Evolutionary conservation across 2,113 vertebrate genomes (phyloP), one percentile per base, ranked within the genome.

Genomic region (Xyrauchen texanus): DNA sequence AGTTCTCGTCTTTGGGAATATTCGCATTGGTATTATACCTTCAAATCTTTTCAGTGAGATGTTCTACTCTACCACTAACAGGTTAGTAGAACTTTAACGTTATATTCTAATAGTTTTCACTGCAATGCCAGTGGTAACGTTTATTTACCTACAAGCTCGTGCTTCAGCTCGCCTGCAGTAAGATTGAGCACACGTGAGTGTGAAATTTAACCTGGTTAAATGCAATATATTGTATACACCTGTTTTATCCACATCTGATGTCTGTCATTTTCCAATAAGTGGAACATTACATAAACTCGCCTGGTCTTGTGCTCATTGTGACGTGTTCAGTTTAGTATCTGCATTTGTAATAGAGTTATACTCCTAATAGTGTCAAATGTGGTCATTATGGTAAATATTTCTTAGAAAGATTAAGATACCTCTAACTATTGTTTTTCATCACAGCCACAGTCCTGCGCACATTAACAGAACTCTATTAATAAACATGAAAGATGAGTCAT

Each of bases 11-110:
- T 0, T 4, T 83, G 34, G 82, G 7, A 58, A 49, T 78, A 45
- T 46, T 89, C 73, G 87, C 34, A 9, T 6, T 86, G 21, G 3
- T 90, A 69, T 2, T 88, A 68, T 57, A 77, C 5, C 55, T 90
- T 3, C 84, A 84, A 2, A 47, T 90, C 1, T 77, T 86, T 0
- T 5, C 7, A 55, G 60, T 16, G 2, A 63, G 52, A 5, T 87
- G 86, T 10, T 4, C 52, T 57, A 16, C 86, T 7, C 0, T 0
- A 1, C 0, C 70, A 0, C 0, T 0, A 5, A 0, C 11, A 51
- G 0, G 0, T 79, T 42, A 72, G 82, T 82, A 67, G 12, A 9
- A 4, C 0, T n/a, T 68, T 77, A 15, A 46, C 0, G 13, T 52
- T 60, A 53, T 8, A n/a, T 10, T 6, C 7, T 5, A 4, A 34